Conservation (phyloP, 2,113 vertebrate genomes). For the Eulemur rufifrons region DNA sequence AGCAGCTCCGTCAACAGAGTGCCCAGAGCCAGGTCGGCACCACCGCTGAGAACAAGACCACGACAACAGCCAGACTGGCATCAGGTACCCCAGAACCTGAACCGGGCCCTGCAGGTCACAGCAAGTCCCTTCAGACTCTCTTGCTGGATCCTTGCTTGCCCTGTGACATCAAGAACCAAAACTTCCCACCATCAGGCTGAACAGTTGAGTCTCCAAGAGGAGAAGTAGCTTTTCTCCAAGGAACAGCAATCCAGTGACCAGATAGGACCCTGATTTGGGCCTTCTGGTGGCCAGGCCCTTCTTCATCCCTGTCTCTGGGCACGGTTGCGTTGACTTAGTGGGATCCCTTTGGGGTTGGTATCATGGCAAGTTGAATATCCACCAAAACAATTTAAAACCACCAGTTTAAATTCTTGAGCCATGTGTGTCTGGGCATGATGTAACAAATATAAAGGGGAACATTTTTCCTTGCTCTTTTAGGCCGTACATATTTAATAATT, state of each 20-base stretch:
- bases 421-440: background rate
- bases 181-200: background rate
- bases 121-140: background rate
- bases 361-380: background rate
- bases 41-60: slow-evolving; percentile 93
- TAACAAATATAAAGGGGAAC: background rate
- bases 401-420: background rate
- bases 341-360: background rate
- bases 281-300: background rate
- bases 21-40: slow-evolving; percentile 91
- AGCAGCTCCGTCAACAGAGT: slow-evolving; percentile 97
- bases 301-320: background rate
- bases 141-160: background rate
- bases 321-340: background rate
- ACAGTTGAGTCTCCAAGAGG: background rate
- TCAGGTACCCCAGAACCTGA: slow-evolving; percentile 85
- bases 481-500: background rate
- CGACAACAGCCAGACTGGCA: slow-evolving; percentile 88
- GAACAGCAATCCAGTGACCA: background rate
- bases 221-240: background rate
- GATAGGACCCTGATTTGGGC: background rate
- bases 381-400: background rate
- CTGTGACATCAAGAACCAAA: no score
- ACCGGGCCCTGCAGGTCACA: fast-evolving
- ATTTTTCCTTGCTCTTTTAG: background rate